Evolutionary conservation across 2,888 invertebrate species (phyloP).

Genomic region (Masnerella sp.): DNA sequence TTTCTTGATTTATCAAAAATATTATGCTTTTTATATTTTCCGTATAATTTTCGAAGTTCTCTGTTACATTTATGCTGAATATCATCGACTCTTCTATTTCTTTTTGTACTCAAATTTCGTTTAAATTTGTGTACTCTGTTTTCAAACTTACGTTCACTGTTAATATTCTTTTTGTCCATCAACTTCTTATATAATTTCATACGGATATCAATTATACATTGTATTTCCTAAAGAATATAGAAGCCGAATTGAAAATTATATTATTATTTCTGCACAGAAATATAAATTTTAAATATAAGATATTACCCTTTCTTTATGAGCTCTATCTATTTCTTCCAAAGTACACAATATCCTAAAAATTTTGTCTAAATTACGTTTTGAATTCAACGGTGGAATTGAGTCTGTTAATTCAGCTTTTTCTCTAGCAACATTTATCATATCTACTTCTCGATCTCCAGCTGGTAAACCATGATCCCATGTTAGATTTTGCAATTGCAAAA

Average conservation of each 20-base stretch:
- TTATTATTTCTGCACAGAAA: slow-evolving; percentile 1
- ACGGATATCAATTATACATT: slow-evolving; percentile 84
- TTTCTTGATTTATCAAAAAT: slow-evolving; percentile 69
- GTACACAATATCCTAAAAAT: slow-evolving; percentile 84
- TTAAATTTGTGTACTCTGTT: slow-evolving; percentile 77
- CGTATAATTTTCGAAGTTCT: slow-evolving; percentile 79
- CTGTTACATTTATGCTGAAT: slow-evolving; percentile 79
- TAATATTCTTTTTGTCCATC: slow-evolving; percentile 79
- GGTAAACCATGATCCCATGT: slow-evolving; percentile 84
- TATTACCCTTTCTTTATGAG: slow-evolving; percentile 87
- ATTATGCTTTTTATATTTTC: slow-evolving; percentile 73
- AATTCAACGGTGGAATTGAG: slow-evolving; percentile 80
- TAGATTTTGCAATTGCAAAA: slow-evolving; percentile 82
- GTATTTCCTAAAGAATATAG: too few species aligned
- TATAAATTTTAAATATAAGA: slow-evolving; percentile 4
- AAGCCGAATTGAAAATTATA: slow-evolving; percentile 1
- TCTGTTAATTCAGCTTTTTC: slow-evolving; percentile 84
- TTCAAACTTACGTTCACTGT: slow-evolving; percentile 77
- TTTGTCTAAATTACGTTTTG: slow-evolving; percentile 80
- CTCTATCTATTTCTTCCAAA: slow-evolving; percentile 91
- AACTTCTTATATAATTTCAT: slow-evolving; percentile 84
- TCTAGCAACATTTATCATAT: slow-evolving; percentile 85
- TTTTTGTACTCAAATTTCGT: slow-evolving; percentile 79
- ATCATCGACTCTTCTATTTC: slow-evolving; percentile 80
- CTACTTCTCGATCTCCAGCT: slow-evolving; percentile 81